Evolutionary conservation across 2,888 invertebrate species (phyloP).

Genomic region (Athrips mouffetella): DNA sequence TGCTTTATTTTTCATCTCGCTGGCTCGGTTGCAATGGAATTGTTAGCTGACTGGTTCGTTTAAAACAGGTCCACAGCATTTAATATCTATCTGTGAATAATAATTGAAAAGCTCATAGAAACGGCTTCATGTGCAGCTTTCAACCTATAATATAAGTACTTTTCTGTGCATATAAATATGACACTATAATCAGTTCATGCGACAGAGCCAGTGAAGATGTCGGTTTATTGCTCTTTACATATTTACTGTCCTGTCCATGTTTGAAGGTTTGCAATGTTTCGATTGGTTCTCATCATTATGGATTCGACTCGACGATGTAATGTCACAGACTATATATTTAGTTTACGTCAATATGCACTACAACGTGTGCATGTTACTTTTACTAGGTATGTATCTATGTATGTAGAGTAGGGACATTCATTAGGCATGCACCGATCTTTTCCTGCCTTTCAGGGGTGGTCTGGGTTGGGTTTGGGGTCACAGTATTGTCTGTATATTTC

Average conservation of each 20-base stretch:
- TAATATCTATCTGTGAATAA: not conserved
- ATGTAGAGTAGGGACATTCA: not conserved
- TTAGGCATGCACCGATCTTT: constrained; percentile 18
- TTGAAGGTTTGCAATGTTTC: not conserved
- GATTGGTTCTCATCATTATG: no score
- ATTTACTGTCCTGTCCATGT: no score
- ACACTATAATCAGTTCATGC: not conserved
- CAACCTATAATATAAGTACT: not conserved
- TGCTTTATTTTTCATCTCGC: constrained; percentile 40
- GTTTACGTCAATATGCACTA: no score
- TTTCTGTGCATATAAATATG: not conserved
- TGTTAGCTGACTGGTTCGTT: constrained; percentile 49
- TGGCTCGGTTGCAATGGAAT: constrained; percentile 44
- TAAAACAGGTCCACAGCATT: constrained; percentile 37
- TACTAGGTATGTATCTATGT: no score
- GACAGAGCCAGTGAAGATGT: not conserved
- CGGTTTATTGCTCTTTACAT: not conserved
- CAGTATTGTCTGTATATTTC: constrained; percentile 5
- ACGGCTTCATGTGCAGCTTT: not conserved
- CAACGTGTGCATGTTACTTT: no score
- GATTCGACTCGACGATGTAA: no score
- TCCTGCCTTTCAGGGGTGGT: constrained; percentile 15
- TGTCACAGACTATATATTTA: no score
- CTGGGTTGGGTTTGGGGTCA: constrained; percentile 13
- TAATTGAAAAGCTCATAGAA: constrained; percentile 12